A percentile compares a stretch with the other conserved stretches of the same genome.
Conservation (phyloP, 2,888 invertebrate genomes). For the Lobophora halterata region DNA sequence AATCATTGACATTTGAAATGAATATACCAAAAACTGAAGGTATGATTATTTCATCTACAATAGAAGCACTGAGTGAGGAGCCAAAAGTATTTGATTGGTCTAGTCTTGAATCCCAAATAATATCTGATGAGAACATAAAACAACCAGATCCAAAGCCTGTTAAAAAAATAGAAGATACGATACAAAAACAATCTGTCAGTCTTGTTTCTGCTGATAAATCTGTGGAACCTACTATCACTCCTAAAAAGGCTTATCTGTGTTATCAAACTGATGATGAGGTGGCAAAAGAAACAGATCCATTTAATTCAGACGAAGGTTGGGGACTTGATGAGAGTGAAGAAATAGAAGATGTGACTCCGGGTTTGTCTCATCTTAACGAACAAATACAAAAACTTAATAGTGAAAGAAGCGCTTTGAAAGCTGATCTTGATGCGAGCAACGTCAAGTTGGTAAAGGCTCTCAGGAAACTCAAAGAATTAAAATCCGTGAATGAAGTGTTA, state of each 20-base stretch:
- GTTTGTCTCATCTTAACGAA: conserved; percentile 79
- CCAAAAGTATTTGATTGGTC: conserved; percentile 48
- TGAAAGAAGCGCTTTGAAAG: conserved; percentile 79
- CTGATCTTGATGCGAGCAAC: conserved; percentile 84
- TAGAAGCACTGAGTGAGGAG: conserved; percentile 58
- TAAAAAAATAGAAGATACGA: conserved; percentile 41
- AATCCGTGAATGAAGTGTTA: conserved; percentile 83
- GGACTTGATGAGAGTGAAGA: conserved; percentile 62
- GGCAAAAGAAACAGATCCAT: conserved; percentile 53
- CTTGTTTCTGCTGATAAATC: conserved; percentile 31
- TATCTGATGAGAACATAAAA: conserved; percentile 44
- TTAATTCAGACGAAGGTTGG: conserved; percentile 72
- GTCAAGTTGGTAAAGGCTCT: conserved; percentile 88
- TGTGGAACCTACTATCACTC: conserved; percentile 65
- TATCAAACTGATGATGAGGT: conserved; percentile 53
- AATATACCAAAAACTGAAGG: conserved; percentile 77
- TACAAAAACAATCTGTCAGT: conserved; percentile 37
- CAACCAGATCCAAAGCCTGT: conserved; percentile 7
- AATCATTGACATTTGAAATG: conserved; percentile 69
- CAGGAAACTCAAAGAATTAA: conserved; percentile 92
- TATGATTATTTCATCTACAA: conserved; percentile 71
- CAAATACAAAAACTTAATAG: conserved; percentile 80
- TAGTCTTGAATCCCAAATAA: conserved; percentile 67
- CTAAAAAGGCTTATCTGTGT: conserved; percentile 79
- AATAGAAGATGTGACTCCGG: conserved; percentile 54